Conservation (phyloP, 23 tunicate genomes). For the Trididemnum nubilum region DNA sequence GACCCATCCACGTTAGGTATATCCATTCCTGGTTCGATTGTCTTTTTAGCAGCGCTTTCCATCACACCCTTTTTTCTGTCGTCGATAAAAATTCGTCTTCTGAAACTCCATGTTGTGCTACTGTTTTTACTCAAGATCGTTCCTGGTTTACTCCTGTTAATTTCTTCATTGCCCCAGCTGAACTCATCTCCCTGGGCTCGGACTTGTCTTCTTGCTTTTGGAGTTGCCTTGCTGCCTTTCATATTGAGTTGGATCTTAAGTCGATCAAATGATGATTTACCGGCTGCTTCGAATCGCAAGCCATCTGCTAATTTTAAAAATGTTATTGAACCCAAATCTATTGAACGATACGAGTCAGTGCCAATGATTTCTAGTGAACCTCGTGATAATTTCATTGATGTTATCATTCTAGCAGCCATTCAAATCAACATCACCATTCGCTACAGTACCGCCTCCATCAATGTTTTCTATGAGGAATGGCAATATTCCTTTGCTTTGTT, state of each 20-base stretch:
- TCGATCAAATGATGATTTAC: not conserved
- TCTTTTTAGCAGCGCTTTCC: constrained; percentile 10
- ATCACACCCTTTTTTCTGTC: constrained; percentile 37
- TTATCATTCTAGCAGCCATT: constrained; percentile 30
- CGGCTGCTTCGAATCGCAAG: not conserved
- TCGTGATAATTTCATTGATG: constrained; percentile 1
- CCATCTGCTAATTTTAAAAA: too few species aligned
- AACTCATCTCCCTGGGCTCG: constrained; percentile 12
- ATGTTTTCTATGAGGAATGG: constrained; percentile 61
- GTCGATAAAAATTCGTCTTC: not conserved
- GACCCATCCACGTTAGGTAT: constrained; percentile 58
- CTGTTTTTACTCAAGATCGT: not conserved
- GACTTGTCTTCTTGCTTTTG: constrained; percentile 35
- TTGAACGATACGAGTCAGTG: too few species aligned
- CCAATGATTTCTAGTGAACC: too few species aligned
- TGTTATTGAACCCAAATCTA: not conserved
- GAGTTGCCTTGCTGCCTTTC: constrained; percentile 22
- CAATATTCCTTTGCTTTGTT: constrained; percentile 22
- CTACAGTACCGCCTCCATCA: constrained; percentile 45
- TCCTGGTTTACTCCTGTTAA: constrained; percentile 1
- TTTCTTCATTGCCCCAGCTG: constrained; percentile 38
- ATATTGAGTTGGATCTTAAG: not conserved
- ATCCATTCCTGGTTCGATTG: constrained; percentile 28
- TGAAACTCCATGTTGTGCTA: not conserved
- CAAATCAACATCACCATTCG: constrained; percentile 46